These are phyloP conservation scores for Anabacerthia variegaticeps DNA, from an alignment of 2,797 vertebrate species.

Conservation along the genomic window DNA sequence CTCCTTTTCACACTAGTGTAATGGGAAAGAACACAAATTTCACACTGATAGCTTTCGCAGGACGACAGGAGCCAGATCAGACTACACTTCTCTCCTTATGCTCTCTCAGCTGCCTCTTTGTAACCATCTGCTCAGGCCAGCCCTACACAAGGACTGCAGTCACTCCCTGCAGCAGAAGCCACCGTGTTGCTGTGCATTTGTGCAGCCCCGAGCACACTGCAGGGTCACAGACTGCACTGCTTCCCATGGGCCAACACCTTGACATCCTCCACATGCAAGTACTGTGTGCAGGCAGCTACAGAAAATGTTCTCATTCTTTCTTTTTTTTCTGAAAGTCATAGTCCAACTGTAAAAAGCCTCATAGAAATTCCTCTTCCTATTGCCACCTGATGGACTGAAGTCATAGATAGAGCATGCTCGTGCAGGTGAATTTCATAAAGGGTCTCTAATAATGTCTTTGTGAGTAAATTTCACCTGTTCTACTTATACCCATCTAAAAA, in stretches of 20 bases:
- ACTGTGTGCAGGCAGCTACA: rapidly evolving
- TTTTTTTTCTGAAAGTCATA: background rate
- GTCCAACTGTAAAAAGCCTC: background rate
- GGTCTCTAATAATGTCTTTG: background rate
- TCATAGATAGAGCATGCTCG: background rate
- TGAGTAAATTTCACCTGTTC: background rate
- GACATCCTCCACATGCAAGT: background rate
- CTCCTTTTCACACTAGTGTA: background rate
- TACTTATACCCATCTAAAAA: background rate
- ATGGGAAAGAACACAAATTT: constrained; percentile 25
- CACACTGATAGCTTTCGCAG: constrained; percentile 31
- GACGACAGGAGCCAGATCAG: constrained; percentile 21
- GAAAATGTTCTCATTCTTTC: background rate
- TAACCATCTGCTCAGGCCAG: constrained; percentile 13
- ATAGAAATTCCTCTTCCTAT: background rate
- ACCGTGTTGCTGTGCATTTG: background rate
- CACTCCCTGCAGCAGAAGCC: background rate
- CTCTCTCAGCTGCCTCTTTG: constrained; percentile 42
- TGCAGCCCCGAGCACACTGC: background rate
- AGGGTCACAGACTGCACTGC: background rate
- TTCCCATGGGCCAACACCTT: background rate
- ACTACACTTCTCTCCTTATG: constrained; percentile 6
- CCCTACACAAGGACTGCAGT: background rate
- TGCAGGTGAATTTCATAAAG: background rate
- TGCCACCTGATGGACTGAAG: background rate